A percentile compares a stretch with the other conserved stretches of the same genome.
Conservation (phyloP, 2,888 invertebrate species). For the Xanthia icteritia region DNA sequence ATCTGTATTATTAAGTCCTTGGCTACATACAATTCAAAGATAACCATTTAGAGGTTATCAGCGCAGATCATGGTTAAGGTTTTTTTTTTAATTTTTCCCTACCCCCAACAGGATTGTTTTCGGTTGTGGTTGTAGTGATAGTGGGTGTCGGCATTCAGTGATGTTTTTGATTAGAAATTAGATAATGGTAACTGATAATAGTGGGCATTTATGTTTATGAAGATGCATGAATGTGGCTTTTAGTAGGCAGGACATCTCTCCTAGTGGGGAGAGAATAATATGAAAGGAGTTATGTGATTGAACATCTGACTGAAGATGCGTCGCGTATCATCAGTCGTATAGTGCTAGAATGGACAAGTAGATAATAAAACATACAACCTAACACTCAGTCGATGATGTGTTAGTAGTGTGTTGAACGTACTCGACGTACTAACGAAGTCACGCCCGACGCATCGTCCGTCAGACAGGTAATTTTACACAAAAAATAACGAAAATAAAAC, state of each 20-base stretch:
- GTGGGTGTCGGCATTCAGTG: background rate
- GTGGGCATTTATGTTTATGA: background rate
- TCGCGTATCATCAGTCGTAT: too few species aligned
- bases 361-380: too few species aligned
- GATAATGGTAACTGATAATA: background rate
- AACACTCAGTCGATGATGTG: too few species aligned
- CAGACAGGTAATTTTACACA: background rate
- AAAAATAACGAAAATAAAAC: constrained; percentile 68
- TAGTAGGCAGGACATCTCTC: background rate
- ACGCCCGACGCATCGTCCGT: too few species aligned
- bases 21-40: background rate
- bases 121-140: too few species aligned
- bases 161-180: background rate
- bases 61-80: background rate
- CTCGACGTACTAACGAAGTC: too few species aligned
- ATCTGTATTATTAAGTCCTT: background rate
- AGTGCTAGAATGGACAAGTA: too few species aligned
- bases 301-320: too few species aligned
- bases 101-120: background rate
- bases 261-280: background rate
- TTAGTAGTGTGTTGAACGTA: too few species aligned
- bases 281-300: background rate
- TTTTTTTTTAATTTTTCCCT: background rate
- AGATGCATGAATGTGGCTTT: background rate
- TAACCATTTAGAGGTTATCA: background rate